phyloP scores from a whole-genome alignment of 2,113 vertebrate genomes.

The Dascyllus trimaculatus region DNA sequence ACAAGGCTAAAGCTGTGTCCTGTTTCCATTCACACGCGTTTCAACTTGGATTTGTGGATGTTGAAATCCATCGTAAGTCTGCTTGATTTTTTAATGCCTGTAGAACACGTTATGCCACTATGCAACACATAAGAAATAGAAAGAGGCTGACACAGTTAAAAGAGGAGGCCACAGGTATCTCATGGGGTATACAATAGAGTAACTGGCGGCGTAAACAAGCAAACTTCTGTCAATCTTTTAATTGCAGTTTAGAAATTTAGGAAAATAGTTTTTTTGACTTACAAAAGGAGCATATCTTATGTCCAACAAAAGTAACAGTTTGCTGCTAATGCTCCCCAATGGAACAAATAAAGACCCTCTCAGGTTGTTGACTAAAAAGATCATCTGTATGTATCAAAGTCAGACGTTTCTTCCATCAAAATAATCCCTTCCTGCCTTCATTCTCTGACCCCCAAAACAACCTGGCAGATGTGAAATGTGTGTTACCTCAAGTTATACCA shows the following conservation, averaged over 20 bases:
- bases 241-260: not conserved
- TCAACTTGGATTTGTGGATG: constrained; percentile 10
- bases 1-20: constrained; percentile 17
- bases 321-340: not conserved
- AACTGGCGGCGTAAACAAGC: not conserved
- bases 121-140: not conserved
- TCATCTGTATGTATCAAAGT: no score
- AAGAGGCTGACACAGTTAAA: not conserved
- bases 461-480: no score
- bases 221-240: not conserved
- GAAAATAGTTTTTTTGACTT: no score
- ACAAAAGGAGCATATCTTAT: no score
- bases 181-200: not conserved
- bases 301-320: not conserved
- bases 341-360: not conserved
- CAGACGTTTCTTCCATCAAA: no score
- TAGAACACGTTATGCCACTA: not conserved
- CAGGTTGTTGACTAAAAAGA: no score
- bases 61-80: not conserved
- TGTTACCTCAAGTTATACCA: no score
- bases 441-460: no score
- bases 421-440: no score
- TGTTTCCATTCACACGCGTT: constrained; percentile 15
- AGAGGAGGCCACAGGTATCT: not conserved
- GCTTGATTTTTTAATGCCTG: not conserved